These are phyloP conservation scores for Dendrocopos noguchii DNA, from an alignment of 2,113 vertebrate species.

Conservation along the genomic window DNA sequence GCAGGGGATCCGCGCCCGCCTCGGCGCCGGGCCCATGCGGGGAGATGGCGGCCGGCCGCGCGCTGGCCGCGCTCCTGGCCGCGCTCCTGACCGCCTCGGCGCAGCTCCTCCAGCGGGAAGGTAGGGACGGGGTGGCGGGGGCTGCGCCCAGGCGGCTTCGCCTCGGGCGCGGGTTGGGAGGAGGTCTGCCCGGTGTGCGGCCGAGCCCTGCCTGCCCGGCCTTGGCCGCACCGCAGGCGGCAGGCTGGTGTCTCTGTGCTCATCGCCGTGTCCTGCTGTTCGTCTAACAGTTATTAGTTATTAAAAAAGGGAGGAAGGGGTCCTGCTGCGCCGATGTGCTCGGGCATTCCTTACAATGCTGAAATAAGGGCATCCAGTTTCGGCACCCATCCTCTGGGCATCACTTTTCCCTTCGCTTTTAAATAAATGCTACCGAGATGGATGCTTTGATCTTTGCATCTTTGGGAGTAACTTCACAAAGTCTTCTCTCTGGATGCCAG, in stretches of 20 bases:
- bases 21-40: background rate
- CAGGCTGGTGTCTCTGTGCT: background rate
- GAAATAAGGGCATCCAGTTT: accelerated
- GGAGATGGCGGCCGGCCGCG: background rate
- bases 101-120: background rate
- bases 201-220: background rate
- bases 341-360: accelerated
- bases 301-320: background rate
- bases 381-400: accelerated
- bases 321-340: background rate
- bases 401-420: too few relatives aligned
- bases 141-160: background rate
- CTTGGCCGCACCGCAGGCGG: background rate
- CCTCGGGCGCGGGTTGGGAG: background rate
- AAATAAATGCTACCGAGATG: accelerated
- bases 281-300: too few relatives aligned
- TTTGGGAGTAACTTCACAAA: background rate
- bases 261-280: background rate
- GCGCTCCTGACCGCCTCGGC: background rate
- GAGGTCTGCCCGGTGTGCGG: background rate
- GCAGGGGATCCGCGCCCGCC: background rate
- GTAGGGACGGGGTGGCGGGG: background rate
- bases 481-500: background rate
- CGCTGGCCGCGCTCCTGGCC: background rate
- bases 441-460: accelerated